Evolutionary conservation across 2,113 vertebrate genomes (phyloP).

Genomic region (Irena cyanogastra): DNA sequence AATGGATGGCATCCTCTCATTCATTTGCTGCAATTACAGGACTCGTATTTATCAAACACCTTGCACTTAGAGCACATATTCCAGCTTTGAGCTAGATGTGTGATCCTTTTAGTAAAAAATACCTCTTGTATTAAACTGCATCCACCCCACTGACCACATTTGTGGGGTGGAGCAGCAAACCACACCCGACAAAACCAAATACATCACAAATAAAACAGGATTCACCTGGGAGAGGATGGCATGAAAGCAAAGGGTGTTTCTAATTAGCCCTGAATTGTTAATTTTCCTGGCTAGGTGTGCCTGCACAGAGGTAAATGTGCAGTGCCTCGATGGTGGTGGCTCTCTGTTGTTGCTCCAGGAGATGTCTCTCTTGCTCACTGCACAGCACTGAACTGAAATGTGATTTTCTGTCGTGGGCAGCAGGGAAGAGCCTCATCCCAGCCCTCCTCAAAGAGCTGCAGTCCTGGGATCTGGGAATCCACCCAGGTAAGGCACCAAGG

Average conservation of each 20-base stretch:
- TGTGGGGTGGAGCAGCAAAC: not conserved
- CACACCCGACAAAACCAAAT: not conserved
- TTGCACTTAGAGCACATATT: not conserved
- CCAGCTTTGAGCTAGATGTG: not conserved
- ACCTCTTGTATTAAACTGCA: not conserved
- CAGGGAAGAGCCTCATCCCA: not conserved
- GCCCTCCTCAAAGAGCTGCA: not conserved
- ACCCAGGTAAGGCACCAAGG: not conserved
- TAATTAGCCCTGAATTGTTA: not conserved
- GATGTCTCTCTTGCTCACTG: slow-evolving; percentile 40
- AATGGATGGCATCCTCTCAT: not conserved
- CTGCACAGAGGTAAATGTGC: not conserved
- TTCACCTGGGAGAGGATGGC: not conserved
- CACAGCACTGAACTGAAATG: not conserved
- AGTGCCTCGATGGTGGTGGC: not conserved
- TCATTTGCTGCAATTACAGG: not conserved
- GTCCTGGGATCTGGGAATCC: not conserved
- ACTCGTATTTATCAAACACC: not conserved
- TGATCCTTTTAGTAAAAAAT: not conserved
- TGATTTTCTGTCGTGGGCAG: not conserved
- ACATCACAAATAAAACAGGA: not conserved
- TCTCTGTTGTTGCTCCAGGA: slow-evolving; percentile 15
- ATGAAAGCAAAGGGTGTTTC: not conserved
- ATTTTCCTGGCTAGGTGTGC: not conserved
- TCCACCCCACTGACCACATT: not conserved